Evolutionary conservation across 1,140 invertebrate species (phyloP), one percentile per base, ranked within the genome.

Genomic region (Euschistus heros): DNA sequence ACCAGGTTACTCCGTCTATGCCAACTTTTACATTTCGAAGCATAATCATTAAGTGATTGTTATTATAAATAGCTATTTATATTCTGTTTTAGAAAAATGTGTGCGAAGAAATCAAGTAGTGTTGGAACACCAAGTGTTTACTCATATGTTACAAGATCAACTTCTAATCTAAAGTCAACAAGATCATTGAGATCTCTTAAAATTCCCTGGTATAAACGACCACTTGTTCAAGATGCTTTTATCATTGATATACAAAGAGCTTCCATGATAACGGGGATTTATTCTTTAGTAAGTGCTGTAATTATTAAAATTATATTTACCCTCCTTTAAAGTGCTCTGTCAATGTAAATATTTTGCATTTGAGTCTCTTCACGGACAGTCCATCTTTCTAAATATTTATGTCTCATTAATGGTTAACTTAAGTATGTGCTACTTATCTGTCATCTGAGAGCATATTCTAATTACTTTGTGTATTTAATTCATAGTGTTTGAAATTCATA

Each of bases 61-160:
- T 37, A 37, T 37, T 37, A 37, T 3, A 30, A 30, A 30, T 3
- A 30, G 8, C 33, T 6, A 13, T 37, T 37, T 37, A 10, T 37
- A 37, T 37, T 37, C 13, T 20, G 2, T 61, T 33, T 33, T 42
- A 61, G 24, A 37, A 47, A 64, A 44, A 65, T 65, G 64, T 65
- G 44, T 59, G 54, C 62, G 7, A 68, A 68, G 24, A 27, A 59
- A 73, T 83, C 82, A n/a, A 82, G 82, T 10, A 89, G 88, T 70
- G 83, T 87, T 70, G 88, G 88, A 42, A 90, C 89, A 66, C 88
- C 87, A 3, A 91, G 89, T 1, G 83, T 92, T 14, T 92, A 92
- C 73, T 92, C 89, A 5, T 88, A 92, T 76, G 80, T 71, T 55
- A 71, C 72, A 37, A 78, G 86, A 69, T 90, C 88, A 65, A 87